Conservation (phyloP, 2,888 invertebrate genomes). For the Epinotia nisella region DNA sequence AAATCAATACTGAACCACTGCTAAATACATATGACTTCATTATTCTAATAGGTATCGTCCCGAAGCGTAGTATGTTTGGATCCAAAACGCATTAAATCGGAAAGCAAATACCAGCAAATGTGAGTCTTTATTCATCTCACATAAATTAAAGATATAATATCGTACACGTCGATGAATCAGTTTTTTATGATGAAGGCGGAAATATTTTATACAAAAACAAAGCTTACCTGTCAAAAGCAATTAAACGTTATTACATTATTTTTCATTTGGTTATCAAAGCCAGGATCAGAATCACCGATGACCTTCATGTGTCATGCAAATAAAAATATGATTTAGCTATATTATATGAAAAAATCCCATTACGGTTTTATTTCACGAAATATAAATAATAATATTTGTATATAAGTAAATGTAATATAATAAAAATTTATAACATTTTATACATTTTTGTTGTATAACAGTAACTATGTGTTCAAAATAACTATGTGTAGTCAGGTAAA, state of each 20-base stretch:
- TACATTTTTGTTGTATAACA: too few relatives aligned
- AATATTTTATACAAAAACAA: background rate
- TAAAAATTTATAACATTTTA: too few relatives aligned
- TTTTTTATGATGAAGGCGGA: background rate
- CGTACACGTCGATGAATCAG: background rate
- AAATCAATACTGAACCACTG: slow-evolving; percentile 22
- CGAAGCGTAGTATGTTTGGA: background rate
- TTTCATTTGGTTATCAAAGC: background rate
- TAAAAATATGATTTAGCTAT: slow-evolving; percentile 15
- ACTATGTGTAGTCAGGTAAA: background rate
- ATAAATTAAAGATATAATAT: background rate
- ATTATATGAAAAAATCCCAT: background rate
- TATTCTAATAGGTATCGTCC: slow-evolving; percentile 13
- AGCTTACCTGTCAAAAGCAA: slow-evolving; percentile 26
- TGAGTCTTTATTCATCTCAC: background rate
- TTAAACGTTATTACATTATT: slow-evolving; percentile 4
- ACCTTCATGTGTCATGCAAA: slow-evolving; percentile 25
- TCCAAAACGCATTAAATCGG: background rate
- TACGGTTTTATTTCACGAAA: slow-evolving; percentile 5
- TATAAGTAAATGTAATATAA: too few relatives aligned
- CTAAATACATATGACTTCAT: slow-evolving; percentile 17
- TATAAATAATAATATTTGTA: background rate
- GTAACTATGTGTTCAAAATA: background rate
- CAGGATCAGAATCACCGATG: slow-evolving; percentile 6
- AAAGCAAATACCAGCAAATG: background rate